phyloP scores from a whole-genome alignment of 2,888 invertebrate species.

The Tethea ocularis region DNA sequence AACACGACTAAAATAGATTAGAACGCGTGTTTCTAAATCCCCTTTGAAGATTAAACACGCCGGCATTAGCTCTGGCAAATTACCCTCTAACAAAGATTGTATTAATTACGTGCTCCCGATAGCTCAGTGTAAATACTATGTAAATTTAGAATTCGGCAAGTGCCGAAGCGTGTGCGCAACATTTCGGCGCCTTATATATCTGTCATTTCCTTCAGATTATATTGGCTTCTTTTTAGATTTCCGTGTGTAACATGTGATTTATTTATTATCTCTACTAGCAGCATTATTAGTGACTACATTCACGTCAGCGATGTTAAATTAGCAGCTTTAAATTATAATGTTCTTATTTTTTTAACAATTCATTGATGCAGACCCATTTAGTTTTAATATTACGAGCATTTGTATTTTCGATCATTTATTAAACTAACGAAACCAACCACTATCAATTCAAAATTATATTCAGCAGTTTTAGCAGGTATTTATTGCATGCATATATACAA shows the following conservation, averaged over 20 bases:
- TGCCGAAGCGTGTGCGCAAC: constrained; percentile 53
- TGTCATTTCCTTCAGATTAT: constrained; percentile 70
- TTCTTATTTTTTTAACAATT: neutral
- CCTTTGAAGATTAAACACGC: constrained; percentile 84
- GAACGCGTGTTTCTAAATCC: constrained; percentile 83
- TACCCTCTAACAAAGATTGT: constrained; percentile 84
- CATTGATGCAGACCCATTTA: neutral
- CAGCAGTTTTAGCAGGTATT: too few species aligned
- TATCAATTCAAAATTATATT: too few species aligned
- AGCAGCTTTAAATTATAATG: neutral
- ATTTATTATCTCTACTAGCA: constrained; percentile 2
- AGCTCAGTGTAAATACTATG: constrained; percentile 79
- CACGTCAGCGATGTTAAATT: constrained; percentile 1
- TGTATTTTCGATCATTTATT: neutral
- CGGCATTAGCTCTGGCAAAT: constrained; percentile 83
- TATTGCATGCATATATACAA: too few species aligned
- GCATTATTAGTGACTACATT: constrained; percentile 3
- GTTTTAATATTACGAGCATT: neutral
- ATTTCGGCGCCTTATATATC: constrained; percentile 66
- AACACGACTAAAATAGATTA: constrained; percentile 82
- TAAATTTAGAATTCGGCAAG: constrained; percentile 77
- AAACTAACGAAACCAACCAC: neutral
- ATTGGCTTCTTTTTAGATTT: constrained; percentile 37
- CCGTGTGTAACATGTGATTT: constrained; percentile 15
- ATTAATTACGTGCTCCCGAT: constrained; percentile 83